A percentile compares a stretch with the other conserved stretches of the same genome.
phyloP scores from a whole-genome alignment of 1,140 invertebrate species.

The Sesamia nonagrioides region DNA sequence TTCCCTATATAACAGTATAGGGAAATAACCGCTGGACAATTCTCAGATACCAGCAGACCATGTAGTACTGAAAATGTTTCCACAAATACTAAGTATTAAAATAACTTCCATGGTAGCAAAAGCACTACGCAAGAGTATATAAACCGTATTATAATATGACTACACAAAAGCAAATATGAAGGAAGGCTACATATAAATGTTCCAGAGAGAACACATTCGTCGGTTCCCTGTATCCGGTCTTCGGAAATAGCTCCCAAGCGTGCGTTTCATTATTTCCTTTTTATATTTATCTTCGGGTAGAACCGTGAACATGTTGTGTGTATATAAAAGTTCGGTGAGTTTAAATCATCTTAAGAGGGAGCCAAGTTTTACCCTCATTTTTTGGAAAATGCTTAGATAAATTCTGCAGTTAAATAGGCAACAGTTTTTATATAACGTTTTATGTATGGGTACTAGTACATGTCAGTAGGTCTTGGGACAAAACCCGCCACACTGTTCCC shows the following conservation, averaged over 20 bases:
- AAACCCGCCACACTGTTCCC: no score
- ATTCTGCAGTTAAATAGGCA: not conserved
- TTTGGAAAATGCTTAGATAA: not conserved
- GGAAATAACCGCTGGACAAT: not conserved
- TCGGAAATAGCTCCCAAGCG: slow-evolving; percentile 56
- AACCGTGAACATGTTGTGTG: slow-evolving; percentile 26
- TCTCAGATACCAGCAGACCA: not conserved
- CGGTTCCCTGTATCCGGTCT: slow-evolving; percentile 48
- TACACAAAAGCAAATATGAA: slow-evolving; percentile 38
- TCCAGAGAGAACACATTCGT: slow-evolving; percentile 46
- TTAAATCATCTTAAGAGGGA: slow-evolving; percentile 17
- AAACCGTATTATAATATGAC: slow-evolving; percentile 12
- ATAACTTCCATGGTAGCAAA: not conserved
- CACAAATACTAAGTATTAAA: not conserved
- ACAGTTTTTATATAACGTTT: not conserved
- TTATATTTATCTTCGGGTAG: slow-evolving; percentile 50
- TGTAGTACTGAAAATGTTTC: not conserved
- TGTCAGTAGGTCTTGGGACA: no score
- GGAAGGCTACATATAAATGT: slow-evolving; percentile 41
- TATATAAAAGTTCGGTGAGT: not conserved
- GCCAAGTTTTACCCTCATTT: not conserved
- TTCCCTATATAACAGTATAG: no score
- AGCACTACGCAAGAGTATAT: slow-evolving; percentile 21
- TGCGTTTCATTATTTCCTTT: slow-evolving; percentile 56
- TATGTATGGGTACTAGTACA: no score